Percentiles rank a stretch among this genome's conserved stretches.
Conservation (phyloP, 2,797 vertebrate species). For the Tenualosa ilisha region DNA sequence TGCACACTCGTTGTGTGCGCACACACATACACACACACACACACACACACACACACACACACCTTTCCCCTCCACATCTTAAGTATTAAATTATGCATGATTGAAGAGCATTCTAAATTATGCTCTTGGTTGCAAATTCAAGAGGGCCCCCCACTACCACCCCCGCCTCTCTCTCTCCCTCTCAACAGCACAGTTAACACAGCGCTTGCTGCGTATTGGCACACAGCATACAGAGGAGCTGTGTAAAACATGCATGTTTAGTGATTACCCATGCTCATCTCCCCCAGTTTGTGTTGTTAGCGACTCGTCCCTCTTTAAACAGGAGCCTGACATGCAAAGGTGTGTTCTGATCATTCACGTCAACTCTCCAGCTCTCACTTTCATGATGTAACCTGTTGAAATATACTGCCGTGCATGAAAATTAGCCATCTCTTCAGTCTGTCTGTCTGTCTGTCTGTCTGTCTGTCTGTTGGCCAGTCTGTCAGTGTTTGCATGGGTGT, state of each 20-base stretch:
- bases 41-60: not conserved
- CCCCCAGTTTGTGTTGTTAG: not conserved
- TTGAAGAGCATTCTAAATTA: not conserved
- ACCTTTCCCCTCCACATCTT: not conserved
- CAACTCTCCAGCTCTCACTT: not conserved
- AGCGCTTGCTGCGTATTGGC: not conserved
- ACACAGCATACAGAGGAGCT: not conserved
- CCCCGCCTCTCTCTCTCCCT: too few species aligned
- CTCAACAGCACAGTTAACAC: not conserved
- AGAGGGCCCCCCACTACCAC: too few species aligned
- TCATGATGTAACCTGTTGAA: not conserved
- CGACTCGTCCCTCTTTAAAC: not conserved
- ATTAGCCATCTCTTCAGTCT: too few species aligned
- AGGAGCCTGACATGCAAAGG: not conserved
- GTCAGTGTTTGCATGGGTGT: too few species aligned
- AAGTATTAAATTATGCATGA: not conserved
- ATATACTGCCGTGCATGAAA: too few species aligned
- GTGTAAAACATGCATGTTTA: not conserved
- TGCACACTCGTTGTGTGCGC: not conserved
- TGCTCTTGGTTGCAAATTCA: not conserved
- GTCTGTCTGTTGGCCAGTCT: too few species aligned
- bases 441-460: not conserved
- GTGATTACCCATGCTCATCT: not conserved
- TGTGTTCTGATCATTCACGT: not conserved
- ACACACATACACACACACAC: not conserved